These are phyloP conservation scores for Cryptotermes secundus DNA, from an alignment of 1,140 invertebrate species.

Conservation along the genomic window DNA sequence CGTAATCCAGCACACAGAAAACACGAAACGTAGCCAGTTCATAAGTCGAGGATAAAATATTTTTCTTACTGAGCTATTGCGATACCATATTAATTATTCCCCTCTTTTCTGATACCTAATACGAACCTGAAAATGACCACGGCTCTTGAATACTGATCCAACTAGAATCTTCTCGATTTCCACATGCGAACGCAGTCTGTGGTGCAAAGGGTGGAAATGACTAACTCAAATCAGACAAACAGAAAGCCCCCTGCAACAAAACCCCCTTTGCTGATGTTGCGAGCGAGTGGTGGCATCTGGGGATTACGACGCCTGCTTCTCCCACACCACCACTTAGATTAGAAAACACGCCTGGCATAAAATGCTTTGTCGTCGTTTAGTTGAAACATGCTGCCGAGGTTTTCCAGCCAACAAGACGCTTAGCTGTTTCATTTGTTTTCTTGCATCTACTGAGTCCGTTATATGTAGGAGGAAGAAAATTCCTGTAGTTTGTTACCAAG, in stretches of 20 bases:
- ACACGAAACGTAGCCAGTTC: too few relatives aligned
- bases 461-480: neutral
- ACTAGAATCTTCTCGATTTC: too few relatives aligned
- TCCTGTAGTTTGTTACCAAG: neutral
- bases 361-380: neutral
- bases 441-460: neutral
- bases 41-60: too few relatives aligned
- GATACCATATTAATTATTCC: too few relatives aligned
- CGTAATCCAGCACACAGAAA: too few relatives aligned
- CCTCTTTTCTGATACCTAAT: too few relatives aligned
- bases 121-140: too few relatives aligned
- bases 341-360: neutral
- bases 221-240: neutral
- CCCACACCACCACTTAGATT: neutral
- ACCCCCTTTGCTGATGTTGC: neutral
- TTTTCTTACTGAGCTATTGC: too few relatives aligned
- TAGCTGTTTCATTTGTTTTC: slow-evolving; percentile 1
- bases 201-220: too few relatives aligned
- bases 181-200: too few relatives aligned
- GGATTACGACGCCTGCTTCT: neutral
- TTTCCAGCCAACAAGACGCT: neutral
- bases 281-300: neutral
- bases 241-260: neutral
- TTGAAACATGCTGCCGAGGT: neutral
- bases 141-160: too few relatives aligned